Base-by-base conservation (phyloP, 2,113 vertebrate genomes). In the Daphoenositta chrysoptera region DNA sequence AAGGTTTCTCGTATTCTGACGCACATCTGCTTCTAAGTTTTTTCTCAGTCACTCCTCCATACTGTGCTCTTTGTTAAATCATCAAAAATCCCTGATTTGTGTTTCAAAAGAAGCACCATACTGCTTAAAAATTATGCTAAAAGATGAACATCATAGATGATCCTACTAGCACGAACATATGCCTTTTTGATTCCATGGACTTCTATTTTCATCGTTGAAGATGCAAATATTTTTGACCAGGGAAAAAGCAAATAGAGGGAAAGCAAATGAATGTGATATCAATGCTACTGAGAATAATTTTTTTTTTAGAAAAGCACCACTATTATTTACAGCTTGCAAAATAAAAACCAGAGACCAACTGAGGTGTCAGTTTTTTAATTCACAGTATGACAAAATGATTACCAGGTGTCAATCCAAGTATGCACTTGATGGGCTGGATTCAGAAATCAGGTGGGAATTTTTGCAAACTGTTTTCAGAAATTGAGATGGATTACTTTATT, bases 21-120 rank as follows among this genome's bases (percentile, higher is more conserved):
- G 8, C 87, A 84, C 87, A 95, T 95, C 87, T 95, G 95, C 91
- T 96, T 76, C 87, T 53, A 48, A 60, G 93, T 28, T 79, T 81
- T 92, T 92, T 91, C 84, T 91, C 93, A 87, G 80, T 68, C 91
- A 68, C 70, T 87, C 89, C 79, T 94, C 77, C 84, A 65, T 51
- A 89, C 69, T 72, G 73, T 78, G 69, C 53, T 47, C 61, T 95
- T 89, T 64, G 73, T 69, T 69, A 95, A 79, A 87, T 33, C 65
- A 87, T 48, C n/a, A 95, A 72, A 94, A 95, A 72, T 83, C 61
- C 57, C 54, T 53, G 45, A 91, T 94, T 87, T 89, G 66, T 82
- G 37, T 84, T 97, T 96, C 95, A 96, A 95, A 97, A 72, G 44
- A 89, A 91, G 91, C 66, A 90, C 90, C 90, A 90, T 53, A 95